Percentiles rank a stretch among this genome's conserved stretches.
Evolutionary conservation across 2,113 vertebrate species (phyloP).

Genomic region (Megaceryle torquata): DNA sequence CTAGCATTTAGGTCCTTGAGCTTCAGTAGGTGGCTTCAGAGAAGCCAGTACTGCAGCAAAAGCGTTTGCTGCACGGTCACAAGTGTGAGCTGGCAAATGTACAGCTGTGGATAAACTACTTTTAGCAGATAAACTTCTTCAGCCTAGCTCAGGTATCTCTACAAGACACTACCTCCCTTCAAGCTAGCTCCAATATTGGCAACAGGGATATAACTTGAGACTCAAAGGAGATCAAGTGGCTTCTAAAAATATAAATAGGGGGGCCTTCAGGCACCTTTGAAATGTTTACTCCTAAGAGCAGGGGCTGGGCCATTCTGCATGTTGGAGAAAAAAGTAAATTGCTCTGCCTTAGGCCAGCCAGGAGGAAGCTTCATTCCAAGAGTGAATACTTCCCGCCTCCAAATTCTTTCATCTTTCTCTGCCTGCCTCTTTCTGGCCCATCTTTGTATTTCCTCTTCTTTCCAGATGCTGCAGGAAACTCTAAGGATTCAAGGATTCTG

Average conservation of each 20-base stretch:
- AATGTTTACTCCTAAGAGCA: conserved; percentile 15
- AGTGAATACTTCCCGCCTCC: not conserved
- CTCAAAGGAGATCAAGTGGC: not conserved
- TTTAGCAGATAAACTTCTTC: not conserved
- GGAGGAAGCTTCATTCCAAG: conserved; percentile 32
- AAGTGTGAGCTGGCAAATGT: not conserved
- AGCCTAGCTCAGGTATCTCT: not conserved
- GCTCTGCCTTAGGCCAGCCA: conserved; percentile 40
- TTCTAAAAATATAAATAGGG: conserved; percentile 22
- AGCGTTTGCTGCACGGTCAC: not conserved
- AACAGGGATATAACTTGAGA: not conserved
- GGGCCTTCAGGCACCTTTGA: not conserved
- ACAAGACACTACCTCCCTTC: not conserved
- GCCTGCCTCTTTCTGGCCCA: conserved; percentile 26
- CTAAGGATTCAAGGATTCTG: conserved; percentile 1
- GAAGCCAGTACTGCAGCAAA: not conserved
- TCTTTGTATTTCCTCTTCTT: conserved; percentile 30
- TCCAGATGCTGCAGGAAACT: conserved; percentile 11
- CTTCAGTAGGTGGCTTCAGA: not conserved
- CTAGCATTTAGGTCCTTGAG: not conserved
- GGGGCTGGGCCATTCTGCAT: not conserved
- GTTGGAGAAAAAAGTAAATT: conserved; percentile 23
- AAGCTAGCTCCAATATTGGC: not conserved
- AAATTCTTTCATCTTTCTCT: conserved; percentile 50
- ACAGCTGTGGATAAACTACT: not conserved